Percentiles rank a stretch among this genome's conserved stretches.
Evolutionary conservation across 64 coral and sea anemone genomes (phyloP).

Genomic region (Dendrophyllia cribrosa): DNA sequence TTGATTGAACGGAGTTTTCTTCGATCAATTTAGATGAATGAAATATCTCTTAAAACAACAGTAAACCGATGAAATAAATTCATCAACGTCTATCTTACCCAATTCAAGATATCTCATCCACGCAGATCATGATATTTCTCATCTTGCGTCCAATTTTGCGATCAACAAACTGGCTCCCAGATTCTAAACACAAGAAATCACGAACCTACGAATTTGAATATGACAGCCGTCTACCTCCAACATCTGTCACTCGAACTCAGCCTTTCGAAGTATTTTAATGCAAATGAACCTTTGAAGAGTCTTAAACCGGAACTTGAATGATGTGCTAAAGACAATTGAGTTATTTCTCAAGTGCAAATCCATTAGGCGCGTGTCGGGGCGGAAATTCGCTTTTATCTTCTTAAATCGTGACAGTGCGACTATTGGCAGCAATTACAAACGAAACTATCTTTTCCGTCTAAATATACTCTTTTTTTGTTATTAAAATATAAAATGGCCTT

Average conservation of each 20-base stretch:
- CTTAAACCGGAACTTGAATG: not conserved
- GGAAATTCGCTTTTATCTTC: constrained; percentile 3
- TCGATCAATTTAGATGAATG: too few relatives aligned
- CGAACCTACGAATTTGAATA: not conserved
- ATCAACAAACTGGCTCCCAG: too few relatives aligned
- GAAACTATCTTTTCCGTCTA: constrained; percentile 45
- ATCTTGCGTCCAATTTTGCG: too few relatives aligned
- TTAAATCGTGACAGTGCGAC: not conserved
- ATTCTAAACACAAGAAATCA: too few relatives aligned
- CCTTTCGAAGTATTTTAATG: not conserved
- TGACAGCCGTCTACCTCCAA: not conserved
- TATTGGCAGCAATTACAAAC: not conserved
- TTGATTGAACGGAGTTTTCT: too few relatives aligned
- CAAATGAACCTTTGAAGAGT: constrained; percentile 28
- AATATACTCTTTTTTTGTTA: not conserved
- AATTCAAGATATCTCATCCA: too few relatives aligned
- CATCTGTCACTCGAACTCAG: constrained; percentile 23
- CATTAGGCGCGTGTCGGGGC: not conserved
- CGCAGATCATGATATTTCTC: too few relatives aligned
- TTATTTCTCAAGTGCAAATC: constrained; percentile 35
- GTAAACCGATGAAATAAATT: too few relatives aligned
- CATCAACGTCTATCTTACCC: too few relatives aligned
- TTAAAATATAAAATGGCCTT: not conserved
- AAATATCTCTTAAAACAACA: too few relatives aligned
- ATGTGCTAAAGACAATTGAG: constrained; percentile 24